Percentiles rank a stretch among this genome's conserved stretches.
Evolutionary conservation across 2,888 invertebrate species (phyloP).

Genomic region (Spilosoma lubricipeda): DNA sequence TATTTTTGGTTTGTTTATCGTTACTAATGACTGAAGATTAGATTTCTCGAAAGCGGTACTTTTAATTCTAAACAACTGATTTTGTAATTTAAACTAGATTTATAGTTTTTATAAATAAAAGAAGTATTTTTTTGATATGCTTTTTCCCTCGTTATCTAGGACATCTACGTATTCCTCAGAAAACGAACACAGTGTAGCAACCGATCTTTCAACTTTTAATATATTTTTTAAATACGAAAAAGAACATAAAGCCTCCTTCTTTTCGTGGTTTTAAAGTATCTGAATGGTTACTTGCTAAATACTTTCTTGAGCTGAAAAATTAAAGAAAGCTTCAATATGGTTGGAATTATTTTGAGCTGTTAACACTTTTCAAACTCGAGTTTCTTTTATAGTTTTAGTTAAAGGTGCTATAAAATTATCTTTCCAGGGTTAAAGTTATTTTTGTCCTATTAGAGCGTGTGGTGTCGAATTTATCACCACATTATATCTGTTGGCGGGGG

Average conservation of each 20-base stretch:
- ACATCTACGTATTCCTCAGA: no score
- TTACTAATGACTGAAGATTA: background rate
- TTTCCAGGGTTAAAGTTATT: no score
- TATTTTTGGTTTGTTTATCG: background rate
- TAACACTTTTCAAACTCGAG: background rate
- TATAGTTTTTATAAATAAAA: background rate
- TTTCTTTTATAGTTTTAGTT: background rate
- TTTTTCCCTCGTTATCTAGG: no score
- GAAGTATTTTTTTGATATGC: no score
- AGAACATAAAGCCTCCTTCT: no score
- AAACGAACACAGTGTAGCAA: no score
- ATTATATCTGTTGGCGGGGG: constrained; percentile 1
- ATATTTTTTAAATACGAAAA: no score
- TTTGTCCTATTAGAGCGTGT: background rate
- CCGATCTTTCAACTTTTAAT: no score
- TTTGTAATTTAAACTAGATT: background rate
- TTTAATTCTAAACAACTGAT: background rate
- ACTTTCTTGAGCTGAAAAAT: background rate
- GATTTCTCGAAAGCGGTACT: background rate
- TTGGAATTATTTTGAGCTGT: background rate
- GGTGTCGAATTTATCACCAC: constrained; percentile 7
- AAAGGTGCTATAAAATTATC: background rate
- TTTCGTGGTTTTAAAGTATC: background rate
- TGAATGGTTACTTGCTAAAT: background rate
- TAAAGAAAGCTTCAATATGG: background rate